Evolutionary conservation across 2,888 invertebrate species (phyloP), one percentile per base, ranked within the genome.

Genomic region (Bombyx huttoni): DNA sequence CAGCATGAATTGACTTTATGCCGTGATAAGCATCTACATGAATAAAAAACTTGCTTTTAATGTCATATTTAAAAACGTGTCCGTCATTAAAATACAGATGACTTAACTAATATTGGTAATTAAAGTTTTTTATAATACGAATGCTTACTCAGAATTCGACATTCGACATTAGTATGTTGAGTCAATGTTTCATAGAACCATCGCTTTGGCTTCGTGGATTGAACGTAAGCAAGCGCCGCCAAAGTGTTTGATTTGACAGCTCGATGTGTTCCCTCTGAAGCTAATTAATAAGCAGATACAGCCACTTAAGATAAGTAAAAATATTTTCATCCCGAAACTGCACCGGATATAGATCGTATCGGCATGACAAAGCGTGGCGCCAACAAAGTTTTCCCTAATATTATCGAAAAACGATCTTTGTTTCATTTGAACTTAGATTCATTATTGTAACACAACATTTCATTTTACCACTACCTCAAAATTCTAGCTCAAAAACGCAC

Each of bases 241-340:
- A 86, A 84, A 86, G 87, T 81, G 83, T 83, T 78, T 75, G 73
- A 75, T 84, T 78, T 85, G 87, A 86, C 87, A 85, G 88, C 82
- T 76, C 76, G 65, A 78, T 77, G 71, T 80, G 78, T 81, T 78
- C 80, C 78, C 70, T 73, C 76, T 68, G 75, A 77, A 76, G 74
- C 78, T 87, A 88, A 87, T 88, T 87, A 88, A 87, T 88, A 86
- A 87, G 77, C 86, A 88, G 88, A 87, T 87, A 86, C 86, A 87
- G 80, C 84, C 87, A 87, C 88, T 88, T 87, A 85, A 85, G 87
- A 88, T 87, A 86, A 86, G 82, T 84, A 79, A 83, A 84, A 88
- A 87, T 86, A 84, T 86, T 87, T 88, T 85, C 86, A 85, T 84
- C 86, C 86, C 81, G 75, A 87, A 88, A 83, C 83, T 79, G 77